phyloP scores from a whole-genome alignment of 1,140 invertebrate genomes.

The Copidosoma floridanum region DNA sequence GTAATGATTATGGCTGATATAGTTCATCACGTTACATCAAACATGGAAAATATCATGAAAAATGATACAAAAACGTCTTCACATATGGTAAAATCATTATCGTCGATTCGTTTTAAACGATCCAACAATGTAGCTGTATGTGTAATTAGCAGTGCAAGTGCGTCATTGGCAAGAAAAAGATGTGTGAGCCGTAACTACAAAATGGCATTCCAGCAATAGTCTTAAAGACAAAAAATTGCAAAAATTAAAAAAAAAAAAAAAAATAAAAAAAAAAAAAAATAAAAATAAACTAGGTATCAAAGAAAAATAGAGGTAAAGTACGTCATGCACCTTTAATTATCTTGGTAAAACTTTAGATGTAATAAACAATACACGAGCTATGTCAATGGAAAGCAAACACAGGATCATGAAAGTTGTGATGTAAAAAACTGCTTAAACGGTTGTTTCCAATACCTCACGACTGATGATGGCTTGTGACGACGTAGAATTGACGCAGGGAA shows the following conservation, averaged over 20 bases:
- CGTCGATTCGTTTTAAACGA: background rate
- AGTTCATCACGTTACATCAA: too few species aligned
- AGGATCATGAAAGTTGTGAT: slow-evolving; percentile 3
- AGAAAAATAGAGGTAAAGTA: too few species aligned
- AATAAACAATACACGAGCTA: slow-evolving; percentile 21
- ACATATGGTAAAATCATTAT: background rate
- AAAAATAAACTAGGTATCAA: too few species aligned
- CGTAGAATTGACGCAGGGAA: slow-evolving; percentile 46
- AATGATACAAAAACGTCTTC: too few species aligned
- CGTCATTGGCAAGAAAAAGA: slow-evolving; percentile 15
- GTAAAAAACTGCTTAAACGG: slow-evolving; percentile 52
- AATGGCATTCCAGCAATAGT: slow-evolving; percentile 17
- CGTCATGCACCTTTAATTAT: slow-evolving; percentile 45
- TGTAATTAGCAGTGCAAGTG: slow-evolving; percentile 39
- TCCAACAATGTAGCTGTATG: slow-evolving; percentile 36
- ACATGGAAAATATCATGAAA: too few species aligned
- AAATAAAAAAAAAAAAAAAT: slow-evolving; percentile 39
- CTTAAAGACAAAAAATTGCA: slow-evolving; percentile 2
- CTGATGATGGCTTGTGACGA: slow-evolving; percentile 53
- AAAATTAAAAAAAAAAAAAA: slow-evolving; percentile 29
- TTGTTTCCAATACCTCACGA: slow-evolving; percentile 65
- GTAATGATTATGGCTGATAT: too few species aligned
- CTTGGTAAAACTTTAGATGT: slow-evolving; percentile 16
- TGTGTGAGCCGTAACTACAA: slow-evolving; percentile 12
- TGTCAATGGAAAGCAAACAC: slow-evolving; percentile 6